phyloP scores from a whole-genome alignment of 2,797 vertebrate species.

The Tenualosa thibaudeaui region DNA sequence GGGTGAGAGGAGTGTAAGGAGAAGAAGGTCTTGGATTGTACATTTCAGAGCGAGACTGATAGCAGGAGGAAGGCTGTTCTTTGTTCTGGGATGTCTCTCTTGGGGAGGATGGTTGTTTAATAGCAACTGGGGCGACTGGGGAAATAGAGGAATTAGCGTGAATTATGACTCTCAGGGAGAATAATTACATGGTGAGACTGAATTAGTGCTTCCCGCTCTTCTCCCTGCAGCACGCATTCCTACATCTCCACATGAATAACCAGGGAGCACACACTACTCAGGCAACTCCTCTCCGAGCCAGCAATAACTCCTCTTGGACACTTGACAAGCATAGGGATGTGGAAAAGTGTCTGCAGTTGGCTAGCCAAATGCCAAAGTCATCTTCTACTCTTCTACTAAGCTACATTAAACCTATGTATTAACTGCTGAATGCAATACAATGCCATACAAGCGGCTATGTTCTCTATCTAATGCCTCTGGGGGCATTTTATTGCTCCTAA shows the following conservation, averaged over 20 bases:
- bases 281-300: conserved; percentile 23
- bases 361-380: background rate
- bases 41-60: conserved; percentile 12
- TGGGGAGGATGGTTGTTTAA: conserved; percentile 42
- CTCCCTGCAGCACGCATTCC: conserved; percentile 36
- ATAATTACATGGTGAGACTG: conserved; percentile 38
- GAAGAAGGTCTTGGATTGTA: conserved; percentile 16
- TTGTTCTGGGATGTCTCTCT: conserved; percentile 38
- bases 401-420: background rate
- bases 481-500: background rate
- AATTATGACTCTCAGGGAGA: conserved; percentile 41
- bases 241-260: conserved; percentile 36
- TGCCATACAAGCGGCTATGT: background rate
- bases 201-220: conserved; percentile 42
- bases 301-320: conserved; percentile 27
- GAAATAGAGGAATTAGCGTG: conserved; percentile 40
- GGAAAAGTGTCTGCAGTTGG: background rate
- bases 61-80: conserved; percentile 13
- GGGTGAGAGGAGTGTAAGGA: background rate
- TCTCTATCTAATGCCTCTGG: background rate
- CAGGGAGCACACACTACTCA: conserved; percentile 1
- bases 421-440: background rate
- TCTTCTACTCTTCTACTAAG: background rate
- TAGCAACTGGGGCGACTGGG: conserved; percentile 27
- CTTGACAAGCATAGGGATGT: background rate